Evolutionary conservation across 2,888 invertebrate genomes (phyloP).

Genomic region (Amorpha juglandis): DNA sequence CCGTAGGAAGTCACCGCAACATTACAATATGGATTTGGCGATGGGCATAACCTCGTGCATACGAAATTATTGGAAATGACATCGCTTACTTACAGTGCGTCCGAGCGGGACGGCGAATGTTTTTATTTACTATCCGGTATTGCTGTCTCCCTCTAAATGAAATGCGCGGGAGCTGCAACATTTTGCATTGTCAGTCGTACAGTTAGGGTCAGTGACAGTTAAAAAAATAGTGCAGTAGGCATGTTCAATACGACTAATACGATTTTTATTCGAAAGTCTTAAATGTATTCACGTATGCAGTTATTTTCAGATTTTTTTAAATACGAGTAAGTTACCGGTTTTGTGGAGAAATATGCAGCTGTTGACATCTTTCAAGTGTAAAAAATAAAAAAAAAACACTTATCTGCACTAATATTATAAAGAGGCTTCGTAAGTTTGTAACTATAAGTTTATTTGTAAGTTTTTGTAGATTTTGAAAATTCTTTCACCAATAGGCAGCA

Average conservation of each 20-base stretch:
- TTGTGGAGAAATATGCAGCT: too few species aligned
- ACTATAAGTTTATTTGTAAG: too few species aligned
- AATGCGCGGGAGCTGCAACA: constrained; percentile 38
- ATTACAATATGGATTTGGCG: constrained; percentile 64
- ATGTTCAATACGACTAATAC: too few species aligned
- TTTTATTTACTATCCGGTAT: constrained; percentile 25
- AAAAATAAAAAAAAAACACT: too few species aligned
- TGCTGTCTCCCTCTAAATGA: constrained; percentile 31
- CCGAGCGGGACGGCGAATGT: constrained; percentile 19
- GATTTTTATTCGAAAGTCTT: not conserved
- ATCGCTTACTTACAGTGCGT: constrained; percentile 1
- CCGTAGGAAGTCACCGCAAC: constrained; percentile 53
- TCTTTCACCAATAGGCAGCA: too few species aligned
- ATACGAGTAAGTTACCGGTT: too few species aligned
- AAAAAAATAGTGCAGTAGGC: constrained; percentile 11
- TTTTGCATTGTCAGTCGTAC: constrained; percentile 50
- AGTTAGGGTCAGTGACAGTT: constrained; percentile 60
- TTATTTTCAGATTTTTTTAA: too few species aligned
- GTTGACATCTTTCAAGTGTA: too few species aligned
- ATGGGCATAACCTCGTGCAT: constrained; percentile 55
- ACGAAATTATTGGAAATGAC: constrained; percentile 51
- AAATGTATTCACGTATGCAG: too few species aligned
- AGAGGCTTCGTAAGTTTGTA: too few species aligned
- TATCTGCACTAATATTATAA: too few species aligned
- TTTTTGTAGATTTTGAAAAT: too few species aligned